Conservation (phyloP, 2,797 vertebrate species). For the Ctenopoma multispine region DNA sequence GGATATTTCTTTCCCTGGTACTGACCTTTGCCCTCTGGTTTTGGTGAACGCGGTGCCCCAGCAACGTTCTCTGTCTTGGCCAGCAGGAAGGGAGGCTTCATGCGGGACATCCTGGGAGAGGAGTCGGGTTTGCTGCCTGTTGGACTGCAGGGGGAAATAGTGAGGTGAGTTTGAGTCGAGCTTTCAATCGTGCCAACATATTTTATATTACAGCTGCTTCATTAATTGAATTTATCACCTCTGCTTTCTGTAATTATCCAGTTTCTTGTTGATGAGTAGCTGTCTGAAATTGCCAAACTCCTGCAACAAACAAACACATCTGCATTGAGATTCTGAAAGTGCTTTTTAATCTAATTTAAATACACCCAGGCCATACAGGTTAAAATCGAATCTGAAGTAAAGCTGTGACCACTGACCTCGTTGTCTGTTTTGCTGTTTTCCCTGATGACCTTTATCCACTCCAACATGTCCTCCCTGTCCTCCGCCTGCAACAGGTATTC, state of each 20-base stretch:
- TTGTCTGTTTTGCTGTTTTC: slow-evolving; percentile 97
- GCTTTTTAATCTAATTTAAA: not conserved
- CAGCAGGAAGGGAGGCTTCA: slow-evolving; percentile 90
- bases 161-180: slow-evolving; percentile 7
- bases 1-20: not conserved
- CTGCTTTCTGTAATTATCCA: slow-evolving; percentile 98
- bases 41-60: slow-evolving; percentile 87
- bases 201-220: not conserved
- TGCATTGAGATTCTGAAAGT: not conserved
- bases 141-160: slow-evolving; percentile 83
- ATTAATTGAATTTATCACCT: slow-evolving; percentile 75
- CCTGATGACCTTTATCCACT: slow-evolving; percentile 96
- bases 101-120: slow-evolving; percentile 90
- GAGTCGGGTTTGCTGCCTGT: slow-evolving; percentile 92
- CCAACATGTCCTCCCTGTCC: slow-evolving; percentile 98
- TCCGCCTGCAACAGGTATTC: slow-evolving; percentile 99
- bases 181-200: not conserved
- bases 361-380: not conserved
- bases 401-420: slow-evolving; percentile 87
- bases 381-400: not conserved
- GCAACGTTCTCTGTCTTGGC: slow-evolving; percentile 80
- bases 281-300: slow-evolving; percentile 94
- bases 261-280: slow-evolving; percentile 97
- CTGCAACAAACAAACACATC: slow-evolving; percentile 75
- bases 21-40: slow-evolving; percentile 88